Base-by-base conservation (phyloP, 64 coral and sea anemone genomes). In the Actinia equina region DNA sequence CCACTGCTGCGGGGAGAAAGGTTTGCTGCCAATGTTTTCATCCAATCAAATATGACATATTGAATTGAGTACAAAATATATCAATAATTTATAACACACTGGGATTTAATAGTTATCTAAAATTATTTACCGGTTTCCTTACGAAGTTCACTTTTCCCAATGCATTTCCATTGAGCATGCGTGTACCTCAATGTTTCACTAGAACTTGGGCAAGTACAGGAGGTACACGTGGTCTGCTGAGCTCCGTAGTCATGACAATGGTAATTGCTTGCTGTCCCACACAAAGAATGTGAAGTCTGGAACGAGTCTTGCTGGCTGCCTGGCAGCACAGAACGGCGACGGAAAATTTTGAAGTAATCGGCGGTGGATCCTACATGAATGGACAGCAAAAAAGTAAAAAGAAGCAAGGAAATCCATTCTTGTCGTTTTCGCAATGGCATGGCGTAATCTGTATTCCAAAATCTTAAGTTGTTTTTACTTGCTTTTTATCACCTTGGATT, bases 181-280 rank as follows among this genome's bases (percentile, higher is more conserved):
- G 43, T 42, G 44, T 44, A 79, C 19, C 77, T 37, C 17, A 79
- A 79, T 19, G 77, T 79, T 44, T 11, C 15, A 13, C 44, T 79
- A 79, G 15, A 42, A 17, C 44, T 15, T 5, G 37, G 30, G 44
- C 77, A 79, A 41, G 77, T 17, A 7, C 77, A 79, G 11, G 30
- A 17, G 37, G 11, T 43, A 43, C 77, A 79, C 44, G 43, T 79
- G 17, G 44, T 79, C 18, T 79, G 30, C 19, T 79, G 37, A 14
- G 77, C 77, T 42, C 44, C 30, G 43, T 79, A 79, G 77, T 79
- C 77, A 79, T 79, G 77, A 46, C 77, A 79, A 79, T 37, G 17
- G 37, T 44, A 46, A 46, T 12, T 79, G 37, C 77, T 79, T 0
- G 8, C 63, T 25, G 77, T 79, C 10, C 44, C 44, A 41, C 77